Evolutionary conservation across 2,113 vertebrate genomes (phyloP).

Genomic region (Centropristis striata): DNA sequence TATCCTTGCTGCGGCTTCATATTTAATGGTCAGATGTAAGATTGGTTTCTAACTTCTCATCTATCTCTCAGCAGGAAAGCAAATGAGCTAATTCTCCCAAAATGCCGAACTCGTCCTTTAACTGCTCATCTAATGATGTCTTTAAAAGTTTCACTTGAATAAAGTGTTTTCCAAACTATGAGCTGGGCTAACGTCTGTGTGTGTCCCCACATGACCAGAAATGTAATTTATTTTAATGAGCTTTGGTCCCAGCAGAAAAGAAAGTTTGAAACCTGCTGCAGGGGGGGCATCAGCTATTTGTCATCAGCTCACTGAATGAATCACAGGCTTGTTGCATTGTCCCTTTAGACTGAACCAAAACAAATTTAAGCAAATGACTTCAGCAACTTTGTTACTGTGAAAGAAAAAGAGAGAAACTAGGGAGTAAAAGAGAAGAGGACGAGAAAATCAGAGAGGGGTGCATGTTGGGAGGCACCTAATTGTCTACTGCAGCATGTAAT

Average conservation of each 20-base stretch:
- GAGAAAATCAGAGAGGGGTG: slow-evolving; percentile 53
- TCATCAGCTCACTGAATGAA: slow-evolving; percentile 31
- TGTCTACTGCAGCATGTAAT: slow-evolving; percentile 87
- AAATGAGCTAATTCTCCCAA: background rate
- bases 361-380: slow-evolving; percentile 52
- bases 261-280: slow-evolving; percentile 40
- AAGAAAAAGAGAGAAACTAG: slow-evolving; percentile 8
- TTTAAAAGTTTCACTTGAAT: slow-evolving; percentile 12
- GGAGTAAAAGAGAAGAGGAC: slow-evolving; percentile 19
- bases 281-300: slow-evolving; percentile 41
- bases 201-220: slow-evolving; percentile 39
- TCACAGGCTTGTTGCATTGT: slow-evolving; percentile 35
- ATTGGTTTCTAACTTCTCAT: background rate
- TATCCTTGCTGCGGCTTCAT: background rate
- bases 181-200: slow-evolving; percentile 16
- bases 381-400: slow-evolving; percentile 34
- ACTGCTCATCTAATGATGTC: background rate
- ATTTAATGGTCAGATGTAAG: background rate
- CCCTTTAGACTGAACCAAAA: slow-evolving; percentile 36
- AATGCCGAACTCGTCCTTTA: slow-evolving; percentile 5
- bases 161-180: slow-evolving; percentile 9
- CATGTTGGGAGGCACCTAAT: slow-evolving; percentile 83
- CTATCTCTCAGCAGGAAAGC: background rate
- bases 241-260: slow-evolving; percentile 31
- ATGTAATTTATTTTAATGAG: slow-evolving; percentile 56